Evolutionary conservation across 2,797 vertebrate species (phyloP).

Genomic region (Simalia tracyae): DNA sequence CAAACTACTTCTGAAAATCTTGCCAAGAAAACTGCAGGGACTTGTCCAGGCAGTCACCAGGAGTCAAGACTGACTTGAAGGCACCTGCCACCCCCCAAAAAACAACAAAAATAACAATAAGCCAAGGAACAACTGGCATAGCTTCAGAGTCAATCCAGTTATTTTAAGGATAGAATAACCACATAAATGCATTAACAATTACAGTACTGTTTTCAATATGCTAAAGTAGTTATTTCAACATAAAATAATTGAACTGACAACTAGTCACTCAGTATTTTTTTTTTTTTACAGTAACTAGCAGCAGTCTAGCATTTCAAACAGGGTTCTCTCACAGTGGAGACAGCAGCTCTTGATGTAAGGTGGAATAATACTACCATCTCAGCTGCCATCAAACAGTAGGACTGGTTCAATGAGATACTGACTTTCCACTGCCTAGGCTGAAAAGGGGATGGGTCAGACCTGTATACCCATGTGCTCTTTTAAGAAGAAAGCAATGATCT

Average conservation of each 20-base stretch:
- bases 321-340: no score
- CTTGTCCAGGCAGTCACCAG: background rate
- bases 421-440: background rate
- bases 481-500: background rate
- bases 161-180: background rate
- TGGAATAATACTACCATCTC: no score
- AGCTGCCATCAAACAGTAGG: no score
- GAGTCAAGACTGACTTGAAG: background rate
- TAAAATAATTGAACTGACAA: background rate
- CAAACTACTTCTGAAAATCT: background rate
- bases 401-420: no score
- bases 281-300: background rate
- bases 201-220: background rate
- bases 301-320: background rate
- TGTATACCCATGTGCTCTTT: background rate
- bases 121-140: background rate
- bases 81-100: background rate
- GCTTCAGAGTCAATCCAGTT: background rate
- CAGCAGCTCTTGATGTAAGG: no score
- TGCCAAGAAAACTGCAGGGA: background rate
- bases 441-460: background rate
- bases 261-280: background rate
- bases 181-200: background rate
- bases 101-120: background rate
- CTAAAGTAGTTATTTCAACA: background rate